phyloP scores from a whole-genome alignment of 2,797 vertebrate species.

The Prunella strophiata region DNA sequence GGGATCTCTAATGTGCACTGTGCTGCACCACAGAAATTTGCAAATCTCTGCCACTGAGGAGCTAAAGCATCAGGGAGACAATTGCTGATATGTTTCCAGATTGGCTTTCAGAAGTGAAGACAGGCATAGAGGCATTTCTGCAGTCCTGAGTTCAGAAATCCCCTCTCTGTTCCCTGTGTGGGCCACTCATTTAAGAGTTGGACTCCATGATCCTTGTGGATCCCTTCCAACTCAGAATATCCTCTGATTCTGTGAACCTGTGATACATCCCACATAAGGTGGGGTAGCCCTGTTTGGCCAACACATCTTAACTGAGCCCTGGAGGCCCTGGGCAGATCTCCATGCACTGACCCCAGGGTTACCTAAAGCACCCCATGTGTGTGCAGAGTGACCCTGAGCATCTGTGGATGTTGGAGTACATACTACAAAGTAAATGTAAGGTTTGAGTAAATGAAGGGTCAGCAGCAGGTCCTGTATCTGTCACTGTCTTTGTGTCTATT shows the following conservation, averaged over 20 bases:
- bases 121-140: background rate
- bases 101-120: background rate
- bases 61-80: background rate
- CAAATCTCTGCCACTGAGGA: background rate
- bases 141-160: background rate
- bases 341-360: background rate
- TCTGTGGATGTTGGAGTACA: accelerated
- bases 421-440: background rate
- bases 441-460: background rate
- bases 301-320: accelerated
- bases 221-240: background rate
- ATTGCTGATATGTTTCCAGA: background rate
- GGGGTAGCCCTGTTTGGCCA: background rate
- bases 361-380: background rate
- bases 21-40: background rate
- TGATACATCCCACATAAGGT: background rate
- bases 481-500: background rate
- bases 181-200: background rate
- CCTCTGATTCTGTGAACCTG: background rate
- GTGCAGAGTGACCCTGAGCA: background rate
- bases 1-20: background rate
- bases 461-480: background rate
- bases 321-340: background rate
- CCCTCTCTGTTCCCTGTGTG: background rate
- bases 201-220: accelerated